Evolutionary conservation across 30 jellyfish, hydroid and myxozoan species (phyloP), one percentile per base, ranked within the genome.

Genomic region (Aurelia aurita): DNA sequence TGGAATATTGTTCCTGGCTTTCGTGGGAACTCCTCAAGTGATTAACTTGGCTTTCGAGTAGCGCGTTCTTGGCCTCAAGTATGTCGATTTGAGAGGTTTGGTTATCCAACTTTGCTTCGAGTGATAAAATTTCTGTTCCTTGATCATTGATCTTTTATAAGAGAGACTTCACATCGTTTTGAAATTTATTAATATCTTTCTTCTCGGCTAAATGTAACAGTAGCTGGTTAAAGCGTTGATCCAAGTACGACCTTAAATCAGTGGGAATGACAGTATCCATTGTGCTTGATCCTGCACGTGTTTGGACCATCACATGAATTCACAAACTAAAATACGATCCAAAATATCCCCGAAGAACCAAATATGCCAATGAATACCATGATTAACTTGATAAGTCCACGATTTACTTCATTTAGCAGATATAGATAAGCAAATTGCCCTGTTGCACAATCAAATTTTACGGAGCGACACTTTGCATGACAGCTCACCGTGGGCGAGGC

Each of bases 191-290:
- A 18, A 74, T 53, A 22, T 72, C 85, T 51, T 47, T 53, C 35
- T 74, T 74, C 77, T 74, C 77, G 16, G 87, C 87, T 74, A 49
- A 74, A 28, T 25, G 51, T 4, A 59, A 53, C 18, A 74, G 18
- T 74, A 74, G 61, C 22, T 74, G 87, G 77, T 51, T 53, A 23
- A 74, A 47, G 72, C 60, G 87, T 58, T 74, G 87, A 74, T 74
- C 74, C 87, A 74, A 74, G 77, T 47, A 74, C 23, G 87, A 74
- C 29, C 14, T 74, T 53, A 74, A 74, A 77, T 74, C 87, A 74
- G 87, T 3, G 22, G 59, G 77, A 49, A 46, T 59, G 51, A n/a
- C n/a, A n/a, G 51, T 74, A 53, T 74, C 87, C 87, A 74, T 74
- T 5, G 25, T 25, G 60, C 55, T 74, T 3, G 87, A 74, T 74